phyloP scores from a whole-genome alignment of 92 coral and sea anemone species.

The Phenganax stokvisi region DNA sequence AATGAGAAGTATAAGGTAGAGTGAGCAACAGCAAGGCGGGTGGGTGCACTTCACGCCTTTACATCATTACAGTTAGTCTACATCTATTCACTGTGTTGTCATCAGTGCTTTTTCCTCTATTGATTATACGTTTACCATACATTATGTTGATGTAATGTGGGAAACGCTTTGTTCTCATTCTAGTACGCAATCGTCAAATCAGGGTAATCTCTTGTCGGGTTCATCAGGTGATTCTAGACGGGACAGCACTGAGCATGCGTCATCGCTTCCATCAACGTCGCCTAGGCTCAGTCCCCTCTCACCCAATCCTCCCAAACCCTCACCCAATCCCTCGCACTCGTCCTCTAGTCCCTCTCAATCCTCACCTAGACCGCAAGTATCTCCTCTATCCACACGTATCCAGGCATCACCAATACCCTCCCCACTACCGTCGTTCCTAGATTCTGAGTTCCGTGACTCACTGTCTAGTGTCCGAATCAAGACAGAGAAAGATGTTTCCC shows the following conservation, averaged over 20 bases:
- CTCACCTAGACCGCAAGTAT: conserved; percentile 29
- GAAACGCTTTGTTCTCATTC: background rate
- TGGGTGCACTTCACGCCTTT: too few species aligned
- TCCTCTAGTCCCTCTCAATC: conserved; percentile 34
- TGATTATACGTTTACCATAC: background rate
- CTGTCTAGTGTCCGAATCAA: conserved; percentile 3
- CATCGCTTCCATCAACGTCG: background rate
- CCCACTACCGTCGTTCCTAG: conserved; percentile 25
- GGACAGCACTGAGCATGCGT: conserved; percentile 7
- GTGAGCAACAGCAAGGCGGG: too few species aligned
- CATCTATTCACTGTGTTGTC: too few species aligned
- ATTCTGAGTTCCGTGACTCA: background rate
- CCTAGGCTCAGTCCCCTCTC: conserved; percentile 27
- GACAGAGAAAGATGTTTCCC: conserved; percentile 17
- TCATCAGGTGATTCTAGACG: conserved; percentile 2
- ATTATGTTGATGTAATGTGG: background rate
- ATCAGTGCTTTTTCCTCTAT: too few species aligned
- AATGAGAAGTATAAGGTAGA: too few species aligned
- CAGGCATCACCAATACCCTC: conserved; percentile 25
- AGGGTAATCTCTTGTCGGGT: background rate
- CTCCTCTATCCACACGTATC: conserved; percentile 13
- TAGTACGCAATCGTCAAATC: background rate
- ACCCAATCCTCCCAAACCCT: conserved; percentile 20
- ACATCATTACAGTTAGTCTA: too few species aligned
- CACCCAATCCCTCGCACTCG: conserved; percentile 29